Conservation (phyloP, 2,113 vertebrate species). For the Seriola aureovittata region DNA sequence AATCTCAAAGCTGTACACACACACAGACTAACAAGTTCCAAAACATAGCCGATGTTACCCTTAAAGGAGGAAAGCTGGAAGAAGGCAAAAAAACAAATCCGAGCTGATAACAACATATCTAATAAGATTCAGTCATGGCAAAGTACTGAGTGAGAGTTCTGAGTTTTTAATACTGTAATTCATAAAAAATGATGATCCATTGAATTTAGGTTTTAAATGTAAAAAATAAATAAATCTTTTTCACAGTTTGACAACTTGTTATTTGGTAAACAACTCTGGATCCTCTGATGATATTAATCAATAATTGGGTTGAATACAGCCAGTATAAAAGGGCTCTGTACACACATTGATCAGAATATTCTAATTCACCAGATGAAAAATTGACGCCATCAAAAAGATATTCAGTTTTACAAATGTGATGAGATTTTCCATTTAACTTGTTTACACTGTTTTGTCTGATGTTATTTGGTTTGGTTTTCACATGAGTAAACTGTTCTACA, state of each 20-base stretch:
- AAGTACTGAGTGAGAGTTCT: not conserved
- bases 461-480: not conserved
- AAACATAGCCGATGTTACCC: too few species aligned
- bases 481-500: not conserved
- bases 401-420: too few species aligned
- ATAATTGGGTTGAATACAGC: not conserved
- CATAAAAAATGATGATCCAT: not conserved
- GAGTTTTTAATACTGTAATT: constrained; percentile 9
- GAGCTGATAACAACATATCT: constrained; percentile 33
- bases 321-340: not conserved
- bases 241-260: not conserved
- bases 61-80: not conserved
- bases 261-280: not conserved
- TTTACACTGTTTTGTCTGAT: not conserved
- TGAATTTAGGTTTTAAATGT: constrained; percentile 7
- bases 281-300: too few species aligned
- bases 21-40: not conserved
- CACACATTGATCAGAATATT: not conserved
- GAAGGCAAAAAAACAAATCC: not conserved
- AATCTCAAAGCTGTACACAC: not conserved
- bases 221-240: not conserved
- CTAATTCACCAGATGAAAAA: too few species aligned
- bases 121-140: constrained; percentile 14
- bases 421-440: too few species aligned
- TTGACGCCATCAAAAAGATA: too few species aligned